Conservation (phyloP, 2,888 invertebrate species). For the Amaurobius ferox region DNA sequence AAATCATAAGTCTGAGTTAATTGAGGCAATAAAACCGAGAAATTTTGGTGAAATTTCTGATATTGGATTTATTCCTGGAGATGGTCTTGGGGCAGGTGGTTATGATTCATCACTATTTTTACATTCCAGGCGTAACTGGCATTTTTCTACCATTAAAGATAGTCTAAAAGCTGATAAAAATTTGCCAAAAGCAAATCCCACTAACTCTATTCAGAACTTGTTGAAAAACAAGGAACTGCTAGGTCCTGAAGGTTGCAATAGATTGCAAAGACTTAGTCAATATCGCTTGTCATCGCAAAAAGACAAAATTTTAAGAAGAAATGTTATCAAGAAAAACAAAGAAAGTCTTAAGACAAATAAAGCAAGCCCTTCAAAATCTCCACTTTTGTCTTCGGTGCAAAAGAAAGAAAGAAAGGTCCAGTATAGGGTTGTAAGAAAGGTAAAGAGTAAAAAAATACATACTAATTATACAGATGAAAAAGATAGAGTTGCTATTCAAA, state of each 20-base stretch:
- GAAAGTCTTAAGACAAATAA: background rate
- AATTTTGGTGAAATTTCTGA: conserved; percentile 79
- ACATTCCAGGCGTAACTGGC: conserved; percentile 76
- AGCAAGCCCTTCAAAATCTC: background rate
- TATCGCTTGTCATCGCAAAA: background rate
- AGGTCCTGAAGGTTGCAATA: conserved; percentile 5
- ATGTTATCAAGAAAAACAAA: conserved; percentile 7
- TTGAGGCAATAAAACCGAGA: conserved; percentile 79
- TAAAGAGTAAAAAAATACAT: conserved; percentile 36
- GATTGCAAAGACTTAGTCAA: conserved; percentile 32
- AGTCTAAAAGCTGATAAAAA: background rate
- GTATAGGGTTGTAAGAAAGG: conserved; percentile 23
- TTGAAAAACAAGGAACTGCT: conserved; percentile 21
- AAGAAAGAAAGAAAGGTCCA: background rate
- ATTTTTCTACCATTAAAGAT: conserved; percentile 17
- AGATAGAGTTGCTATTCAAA: conserved; percentile 82
- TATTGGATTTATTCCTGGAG: conserved; percentile 84
- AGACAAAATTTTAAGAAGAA: background rate
- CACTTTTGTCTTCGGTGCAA: background rate
- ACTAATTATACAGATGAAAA: conserved; percentile 80
- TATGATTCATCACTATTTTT: conserved; percentile 84
- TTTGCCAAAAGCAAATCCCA: background rate
- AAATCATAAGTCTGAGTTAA: conserved; percentile 79
- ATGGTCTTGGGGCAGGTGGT: conserved; percentile 85
- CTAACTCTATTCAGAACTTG: conserved; percentile 33